A percentile compares a stretch with the other conserved stretches of the same genome.
Conservation (phyloP, 2,797 vertebrate genomes). For the Stomatorhinus walkeri region DNA sequence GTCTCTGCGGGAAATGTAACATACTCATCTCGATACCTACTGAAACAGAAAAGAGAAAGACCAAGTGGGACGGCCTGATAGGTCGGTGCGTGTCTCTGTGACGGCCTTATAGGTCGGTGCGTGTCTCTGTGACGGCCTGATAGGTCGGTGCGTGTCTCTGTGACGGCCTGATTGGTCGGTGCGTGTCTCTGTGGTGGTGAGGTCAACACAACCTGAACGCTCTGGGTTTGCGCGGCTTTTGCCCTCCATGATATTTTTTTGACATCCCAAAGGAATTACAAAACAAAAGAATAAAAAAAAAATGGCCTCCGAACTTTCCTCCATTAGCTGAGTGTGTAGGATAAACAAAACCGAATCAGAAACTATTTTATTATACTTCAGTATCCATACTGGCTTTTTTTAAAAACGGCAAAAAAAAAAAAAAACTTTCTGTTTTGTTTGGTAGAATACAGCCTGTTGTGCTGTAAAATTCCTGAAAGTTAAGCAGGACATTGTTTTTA, state of each 20-base stretch:
- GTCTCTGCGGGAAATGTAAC: conserved; percentile 62
- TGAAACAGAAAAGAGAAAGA: conserved; percentile 44
- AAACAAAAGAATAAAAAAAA: conserved; percentile 36
- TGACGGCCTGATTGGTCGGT: too few species aligned
- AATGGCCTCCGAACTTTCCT: conserved; percentile 23
- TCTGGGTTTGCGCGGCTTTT: neutral
- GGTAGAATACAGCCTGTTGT: conserved; percentile 63
- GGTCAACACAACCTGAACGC: neutral
- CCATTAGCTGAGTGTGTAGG: conserved; percentile 38
- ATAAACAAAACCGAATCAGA: conserved; percentile 45
- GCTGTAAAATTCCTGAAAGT: conserved; percentile 63
- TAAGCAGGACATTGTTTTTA: conserved; percentile 53
- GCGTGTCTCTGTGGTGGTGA: neutral
- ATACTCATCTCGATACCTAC: conserved; percentile 41
- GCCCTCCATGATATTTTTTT: conserved; percentile 40
- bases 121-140: too few species aligned
- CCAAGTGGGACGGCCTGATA: conserved; percentile 15
- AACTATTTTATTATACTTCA: conserved; percentile 76
- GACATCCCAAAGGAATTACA: conserved; percentile 45
- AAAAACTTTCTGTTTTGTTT: conserved; percentile 64
- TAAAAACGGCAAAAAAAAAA: conserved; percentile 36
- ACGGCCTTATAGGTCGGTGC: too few species aligned
- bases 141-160: too few species aligned
- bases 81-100: neutral
- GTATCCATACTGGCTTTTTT: conserved; percentile 67